Evolutionary conservation across 2,888 invertebrate species (phyloP).

Genomic region (Agrotis clavis): DNA sequence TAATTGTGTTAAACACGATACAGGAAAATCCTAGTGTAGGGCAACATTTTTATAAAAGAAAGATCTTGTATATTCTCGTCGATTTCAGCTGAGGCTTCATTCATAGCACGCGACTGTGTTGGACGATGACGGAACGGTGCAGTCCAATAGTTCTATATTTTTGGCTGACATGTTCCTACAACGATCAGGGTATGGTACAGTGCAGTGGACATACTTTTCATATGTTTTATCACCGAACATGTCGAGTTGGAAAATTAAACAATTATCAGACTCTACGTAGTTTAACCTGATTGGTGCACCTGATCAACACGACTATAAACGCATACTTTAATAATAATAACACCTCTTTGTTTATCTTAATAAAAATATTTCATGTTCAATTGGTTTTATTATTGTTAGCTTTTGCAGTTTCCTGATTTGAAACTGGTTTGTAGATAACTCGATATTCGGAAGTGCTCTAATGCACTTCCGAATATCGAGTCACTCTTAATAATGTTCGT

Average conservation of each 20-base stretch:
- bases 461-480: too few relatives aligned
- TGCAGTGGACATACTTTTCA: neutral
- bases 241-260: too few relatives aligned
- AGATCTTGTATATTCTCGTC: too few relatives aligned
- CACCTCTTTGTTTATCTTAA: slow-evolving; percentile 32
- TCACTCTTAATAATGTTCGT: slow-evolving; percentile 26
- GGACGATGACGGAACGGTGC: too few relatives aligned
- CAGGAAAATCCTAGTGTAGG: too few relatives aligned
- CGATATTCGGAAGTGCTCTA: slow-evolving; percentile 58
- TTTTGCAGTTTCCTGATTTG: slow-evolving; percentile 59
- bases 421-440: slow-evolving; percentile 52
- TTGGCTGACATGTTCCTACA: too few relatives aligned
- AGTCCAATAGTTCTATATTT: too few relatives aligned
- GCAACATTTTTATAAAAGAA: too few relatives aligned
- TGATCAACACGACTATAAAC: slow-evolving; percentile 3
- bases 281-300: neutral
- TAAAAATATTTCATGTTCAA: slow-evolving; percentile 28
- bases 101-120: too few relatives aligned
- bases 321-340: neutral
- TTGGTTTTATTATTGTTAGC: slow-evolving; percentile 18
- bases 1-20: too few relatives aligned
- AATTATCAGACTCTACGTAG: neutral
- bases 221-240: slow-evolving; percentile 12
- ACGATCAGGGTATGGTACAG: too few relatives aligned
- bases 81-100: too few relatives aligned